Conservation (phyloP, 2,113 vertebrate species). For the Tonatia bakeri region DNA sequence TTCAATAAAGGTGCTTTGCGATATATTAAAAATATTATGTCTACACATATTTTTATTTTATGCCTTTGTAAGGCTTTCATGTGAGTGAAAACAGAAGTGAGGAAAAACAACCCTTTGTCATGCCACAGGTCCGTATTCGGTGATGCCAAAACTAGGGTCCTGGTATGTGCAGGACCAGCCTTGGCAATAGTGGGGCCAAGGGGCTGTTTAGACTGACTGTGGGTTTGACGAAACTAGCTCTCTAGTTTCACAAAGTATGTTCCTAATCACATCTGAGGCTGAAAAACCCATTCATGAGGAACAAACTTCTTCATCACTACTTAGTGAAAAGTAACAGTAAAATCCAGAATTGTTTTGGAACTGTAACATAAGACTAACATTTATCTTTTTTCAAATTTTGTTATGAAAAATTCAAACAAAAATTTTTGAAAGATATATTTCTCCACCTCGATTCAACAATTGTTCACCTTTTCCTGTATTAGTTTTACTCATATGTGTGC, state of each 20-base stretch:
- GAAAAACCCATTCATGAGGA: not conserved
- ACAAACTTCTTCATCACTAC: not conserved
- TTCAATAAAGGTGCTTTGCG: not conserved
- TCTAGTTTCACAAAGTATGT: not conserved
- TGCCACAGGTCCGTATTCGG: not conserved
- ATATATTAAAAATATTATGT: not conserved
- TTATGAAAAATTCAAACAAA: not conserved
- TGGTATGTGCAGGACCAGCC: not conserved
- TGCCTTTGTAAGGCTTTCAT: constrained; percentile 5
- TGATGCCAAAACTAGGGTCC: not conserved
- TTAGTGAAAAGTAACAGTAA: not conserved
- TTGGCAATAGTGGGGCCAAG: not conserved
- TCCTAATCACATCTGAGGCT: not conserved
- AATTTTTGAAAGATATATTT: not conserved
- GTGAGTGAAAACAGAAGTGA: not conserved
- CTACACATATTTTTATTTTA: not conserved
- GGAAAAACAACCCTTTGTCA: not conserved
- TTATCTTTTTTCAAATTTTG: not conserved
- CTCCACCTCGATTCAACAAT: not conserved
- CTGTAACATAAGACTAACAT: not conserved
- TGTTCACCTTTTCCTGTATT: not conserved
- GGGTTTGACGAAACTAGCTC: not conserved
- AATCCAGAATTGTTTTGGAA: not conserved
- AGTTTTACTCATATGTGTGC: not conserved
- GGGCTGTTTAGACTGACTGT: not conserved